Evolutionary conservation across 1,140 invertebrate genomes (phyloP), one percentile per base, ranked within the genome.

Genomic region (Drosophila takahashii): DNA sequence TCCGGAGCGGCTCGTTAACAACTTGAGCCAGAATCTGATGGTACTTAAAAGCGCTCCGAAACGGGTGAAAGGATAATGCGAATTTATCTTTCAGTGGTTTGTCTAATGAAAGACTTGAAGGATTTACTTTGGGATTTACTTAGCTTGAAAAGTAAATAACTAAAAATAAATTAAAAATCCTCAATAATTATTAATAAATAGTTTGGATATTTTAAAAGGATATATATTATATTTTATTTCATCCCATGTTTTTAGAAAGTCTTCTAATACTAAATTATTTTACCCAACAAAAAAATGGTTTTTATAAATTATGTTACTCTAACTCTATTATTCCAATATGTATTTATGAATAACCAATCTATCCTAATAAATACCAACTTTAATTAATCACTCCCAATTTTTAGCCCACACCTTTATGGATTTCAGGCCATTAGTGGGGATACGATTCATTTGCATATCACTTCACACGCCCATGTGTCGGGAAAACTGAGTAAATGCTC

Each of bases 371-470:
- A 47, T 32, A 32, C 27, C n/a, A 10, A 32, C 29, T 37, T 52
- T 51, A 13, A 11, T 11, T 7, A 6, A 58, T 32, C 15, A 26
- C 1, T 29, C 11, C 52, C 36, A 32, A 36, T 22, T 57, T 61
- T 4, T 2, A 6, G 15, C 34, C 52, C 34, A 18, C 27, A 61
- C 34, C 16, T 41, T 32, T 4, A 36, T 29, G 32, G 32, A 26
- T 54, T 37, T 53, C 2, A 15, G 44, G 34, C 45, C 41, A 69
- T 69, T 56, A 69, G 41, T 36, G 13, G 62, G 27, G 10, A 16
- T 37, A 13, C 15, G n/a, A 15, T 70, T 29, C 42, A 70, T 70
- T 70, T 70, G 50, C 66, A 70, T 69, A 70, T 70, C 66, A 70
- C 66, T 70, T 70, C 50, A 70, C 37, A 53, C 32, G 42, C 32